Evolutionary conservation across 2,888 invertebrate genomes (phyloP).

Genomic region (Argyresthia albistria): DNA sequence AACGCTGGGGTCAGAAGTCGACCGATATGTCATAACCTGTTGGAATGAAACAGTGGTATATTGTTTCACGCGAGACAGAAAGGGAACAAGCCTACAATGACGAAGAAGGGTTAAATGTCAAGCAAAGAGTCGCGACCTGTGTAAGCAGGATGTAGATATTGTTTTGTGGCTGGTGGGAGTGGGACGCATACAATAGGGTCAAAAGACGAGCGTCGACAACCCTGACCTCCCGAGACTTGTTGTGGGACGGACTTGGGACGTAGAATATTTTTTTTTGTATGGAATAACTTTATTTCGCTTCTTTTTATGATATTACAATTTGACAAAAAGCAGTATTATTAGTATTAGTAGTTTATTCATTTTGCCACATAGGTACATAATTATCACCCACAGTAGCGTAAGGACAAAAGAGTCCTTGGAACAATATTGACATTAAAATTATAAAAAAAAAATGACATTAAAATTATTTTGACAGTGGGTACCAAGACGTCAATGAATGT

Average conservation of each 20-base stretch:
- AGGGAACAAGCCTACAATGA: slow-evolving; percentile 55
- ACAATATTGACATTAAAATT: no score
- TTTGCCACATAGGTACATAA: no score
- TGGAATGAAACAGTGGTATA: slow-evolving; percentile 43
- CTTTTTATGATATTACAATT: no score
- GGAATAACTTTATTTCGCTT: background rate
- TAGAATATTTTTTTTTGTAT: background rate
- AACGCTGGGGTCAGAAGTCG: slow-evolving; percentile 63
- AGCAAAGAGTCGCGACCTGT: slow-evolving; percentile 66
- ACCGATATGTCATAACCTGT: slow-evolving; percentile 71
- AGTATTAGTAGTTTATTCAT: no score
- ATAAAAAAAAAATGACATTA: no score
- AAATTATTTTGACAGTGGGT: no score
- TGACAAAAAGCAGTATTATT: no score
- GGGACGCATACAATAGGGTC: slow-evolving; percentile 45
- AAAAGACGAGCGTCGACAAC: slow-evolving; percentile 68
- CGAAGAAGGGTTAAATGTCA: slow-evolving; percentile 66
- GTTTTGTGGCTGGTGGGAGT: slow-evolving; percentile 27
- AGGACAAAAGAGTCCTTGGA: no score
- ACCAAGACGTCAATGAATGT: no score
- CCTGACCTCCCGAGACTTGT: slow-evolving; percentile 58
- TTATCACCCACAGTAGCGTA: no score
- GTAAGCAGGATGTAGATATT: slow-evolving; percentile 30
- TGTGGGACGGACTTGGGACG: slow-evolving; percentile 46
- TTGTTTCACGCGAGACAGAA: slow-evolving; percentile 25